Evolutionary conservation across 2,888 invertebrate genomes (phyloP).

Genomic region (Phorcus lineatus): DNA sequence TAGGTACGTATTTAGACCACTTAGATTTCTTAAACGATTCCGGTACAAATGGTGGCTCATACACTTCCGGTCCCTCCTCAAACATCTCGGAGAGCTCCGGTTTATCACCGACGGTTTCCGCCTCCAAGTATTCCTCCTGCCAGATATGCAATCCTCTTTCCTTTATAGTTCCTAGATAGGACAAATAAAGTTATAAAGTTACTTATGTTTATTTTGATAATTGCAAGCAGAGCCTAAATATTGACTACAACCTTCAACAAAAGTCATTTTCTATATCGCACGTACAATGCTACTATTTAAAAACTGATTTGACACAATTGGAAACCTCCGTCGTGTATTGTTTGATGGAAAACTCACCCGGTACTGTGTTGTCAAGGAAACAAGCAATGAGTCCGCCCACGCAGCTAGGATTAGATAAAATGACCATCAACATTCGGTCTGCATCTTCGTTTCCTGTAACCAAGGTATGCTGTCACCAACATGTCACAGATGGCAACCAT

Average conservation of each 20-base stretch:
- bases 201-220: too few relatives aligned
- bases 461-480: not conserved
- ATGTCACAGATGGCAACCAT: too few relatives aligned
- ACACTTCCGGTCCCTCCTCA: constrained; percentile 38
- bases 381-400: constrained; percentile 74
- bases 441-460: constrained; percentile 26
- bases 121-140: constrained; percentile 12
- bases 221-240: too few relatives aligned
- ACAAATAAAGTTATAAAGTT: not conserved
- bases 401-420: constrained; percentile 63
- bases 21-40: constrained; percentile 26
- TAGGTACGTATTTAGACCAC: constrained; percentile 33
- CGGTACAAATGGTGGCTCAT: constrained; percentile 38
- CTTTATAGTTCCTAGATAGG: constrained; percentile 34
- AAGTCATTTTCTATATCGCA: too few relatives aligned
- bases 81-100: not conserved
- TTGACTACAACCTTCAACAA: too few relatives aligned
- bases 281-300: not conserved
- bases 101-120: constrained; percentile 8
- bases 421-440: constrained; percentile 51
- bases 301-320: too few relatives aligned
- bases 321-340: too few relatives aligned
- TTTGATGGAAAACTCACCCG: constrained; percentile 44
- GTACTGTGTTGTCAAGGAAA: constrained; percentile 72
- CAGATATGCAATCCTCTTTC: constrained; percentile 37